These are phyloP conservation scores for Rhynchotus rufescens DNA, from an alignment of 2,797 vertebrate species.

Conservation along the genomic window DNA sequence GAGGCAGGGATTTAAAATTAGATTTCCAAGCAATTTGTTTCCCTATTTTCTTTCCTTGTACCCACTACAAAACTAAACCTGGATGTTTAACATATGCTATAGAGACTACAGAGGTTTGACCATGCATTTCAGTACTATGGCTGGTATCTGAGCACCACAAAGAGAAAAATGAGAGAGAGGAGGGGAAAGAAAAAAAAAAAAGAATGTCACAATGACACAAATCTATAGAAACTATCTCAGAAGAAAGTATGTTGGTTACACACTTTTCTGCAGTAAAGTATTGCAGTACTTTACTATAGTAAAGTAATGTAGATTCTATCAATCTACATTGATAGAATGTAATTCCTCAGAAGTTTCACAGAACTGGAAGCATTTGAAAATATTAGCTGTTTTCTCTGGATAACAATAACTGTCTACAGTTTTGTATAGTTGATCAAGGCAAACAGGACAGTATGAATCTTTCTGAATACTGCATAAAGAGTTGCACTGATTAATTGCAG, in stretches of 20 bases:
- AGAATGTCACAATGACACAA: not conserved
- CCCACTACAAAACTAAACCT: conserved; percentile 50
- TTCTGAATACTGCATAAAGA: not conserved
- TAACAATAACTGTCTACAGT: not conserved
- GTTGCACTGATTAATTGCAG: not conserved
- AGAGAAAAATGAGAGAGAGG: not conserved
- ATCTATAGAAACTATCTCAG: conserved; percentile 54
- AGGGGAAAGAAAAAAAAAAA: not conserved
- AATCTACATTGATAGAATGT: not conserved
- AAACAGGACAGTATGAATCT: not conserved
- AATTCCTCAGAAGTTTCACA: not conserved
- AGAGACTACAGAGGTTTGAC: conserved; percentile 25
- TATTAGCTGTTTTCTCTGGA: not conserved
- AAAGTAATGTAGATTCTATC: too few species aligned
- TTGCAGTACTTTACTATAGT: too few species aligned
- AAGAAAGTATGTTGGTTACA: conserved; percentile 38
- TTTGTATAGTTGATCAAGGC: not conserved
- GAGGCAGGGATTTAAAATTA: conserved; percentile 81
- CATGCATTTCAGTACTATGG: conserved; percentile 11
- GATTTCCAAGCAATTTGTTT: conserved; percentile 32
- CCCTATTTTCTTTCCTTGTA: conserved; percentile 47
- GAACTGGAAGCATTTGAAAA: conserved; percentile 4
- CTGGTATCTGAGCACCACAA: conserved; percentile 63
- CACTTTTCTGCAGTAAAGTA: not conserved
- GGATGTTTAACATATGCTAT: conserved; percentile 44